Evolutionary conservation across 2,113 vertebrate genomes (phyloP), one percentile per base, ranked within the genome.

Genomic region (Plecotus auritus): DNA sequence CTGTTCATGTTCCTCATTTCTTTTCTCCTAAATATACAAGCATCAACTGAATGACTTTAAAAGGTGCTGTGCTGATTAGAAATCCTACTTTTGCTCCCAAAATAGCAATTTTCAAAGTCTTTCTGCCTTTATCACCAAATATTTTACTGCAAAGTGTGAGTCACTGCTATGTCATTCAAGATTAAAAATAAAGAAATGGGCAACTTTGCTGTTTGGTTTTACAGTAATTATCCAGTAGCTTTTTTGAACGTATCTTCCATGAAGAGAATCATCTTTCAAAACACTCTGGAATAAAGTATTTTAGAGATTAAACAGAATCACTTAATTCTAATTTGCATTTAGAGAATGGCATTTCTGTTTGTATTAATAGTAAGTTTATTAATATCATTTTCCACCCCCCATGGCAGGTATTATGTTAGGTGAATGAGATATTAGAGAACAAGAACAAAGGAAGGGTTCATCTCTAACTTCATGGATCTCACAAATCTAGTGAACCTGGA

Each of bases 1-100:
- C 88, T 95, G 59, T 92, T 95, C 92, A 90, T 92, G 95, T 70
- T 96, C 54, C 37, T 97, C 78, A n/a, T 90, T 95, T 97, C 88
- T 91, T 96, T 95, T 72, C 40, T 67, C 61, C n/a, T 88, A 93
- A 96, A 93, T 69, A 95, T 37, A 83, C 56, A 96, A 69, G 83
- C 90, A 95, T 88, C 93, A 89, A 76, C 56, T 23, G 67, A 76
- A 88, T 91, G 77, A 93, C 83, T 96, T 88, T 92, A 91, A 94
- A 97, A 83, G 82, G 64, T 96, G 22, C 47, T 17, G 35, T 35
- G 61, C 82, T 88, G 91, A 95, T 92, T 92, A 95, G 88, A 97
- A 95, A 91, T 80, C 61, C 59, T 81, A 66, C 40, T 90, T 96
- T 95, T 83, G 54, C 37, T 91, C 69, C 40, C 54, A 59, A 97